A percentile compares a stretch with the other conserved stretches of the same genome.
phyloP scores from a whole-genome alignment of 2,797 vertebrate species.

The Momotus momota region DNA sequence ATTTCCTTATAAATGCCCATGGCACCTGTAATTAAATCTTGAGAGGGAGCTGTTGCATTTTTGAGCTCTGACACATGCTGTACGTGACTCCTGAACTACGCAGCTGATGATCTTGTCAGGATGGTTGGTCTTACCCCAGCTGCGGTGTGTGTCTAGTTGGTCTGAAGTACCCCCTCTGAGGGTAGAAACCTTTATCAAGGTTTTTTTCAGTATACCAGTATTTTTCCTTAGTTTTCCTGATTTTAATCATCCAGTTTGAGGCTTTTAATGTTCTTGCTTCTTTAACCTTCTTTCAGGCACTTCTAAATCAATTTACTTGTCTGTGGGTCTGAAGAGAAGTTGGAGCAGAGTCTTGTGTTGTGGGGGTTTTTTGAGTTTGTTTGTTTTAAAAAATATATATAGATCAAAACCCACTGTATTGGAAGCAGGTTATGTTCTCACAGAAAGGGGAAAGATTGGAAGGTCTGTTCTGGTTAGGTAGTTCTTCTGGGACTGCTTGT shows the following conservation, averaged over 20 bases:
- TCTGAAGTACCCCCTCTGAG: neutral
- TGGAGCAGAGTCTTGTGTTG: neutral
- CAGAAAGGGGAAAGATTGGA: neutral
- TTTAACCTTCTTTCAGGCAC: neutral
- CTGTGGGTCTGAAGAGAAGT: neutral
- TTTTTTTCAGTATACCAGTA: neutral
- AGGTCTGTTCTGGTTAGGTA: neutral
- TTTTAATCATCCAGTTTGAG: neutral
- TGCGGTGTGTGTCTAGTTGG: neutral
- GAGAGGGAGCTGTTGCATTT: neutral
- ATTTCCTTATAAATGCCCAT: neutral
- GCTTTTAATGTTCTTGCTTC: neutral
- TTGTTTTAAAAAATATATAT: neutral
- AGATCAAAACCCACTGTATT: too few relatives aligned
- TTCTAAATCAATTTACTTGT: neutral
- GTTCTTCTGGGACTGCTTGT: neutral
- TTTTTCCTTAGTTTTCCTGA: neutral
- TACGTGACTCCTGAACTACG: neutral
- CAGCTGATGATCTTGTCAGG: neutral
- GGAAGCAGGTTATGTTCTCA: neutral
- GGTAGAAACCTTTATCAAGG: neutral
- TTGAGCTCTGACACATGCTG: fast-evolving
- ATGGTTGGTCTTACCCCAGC: neutral
- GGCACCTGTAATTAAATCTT: neutral
- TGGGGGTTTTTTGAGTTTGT: neutral